These are phyloP conservation scores for Octodonta nipae DNA, from an alignment of 2,888 invertebrate genomes.

Conservation along the genomic window DNA sequence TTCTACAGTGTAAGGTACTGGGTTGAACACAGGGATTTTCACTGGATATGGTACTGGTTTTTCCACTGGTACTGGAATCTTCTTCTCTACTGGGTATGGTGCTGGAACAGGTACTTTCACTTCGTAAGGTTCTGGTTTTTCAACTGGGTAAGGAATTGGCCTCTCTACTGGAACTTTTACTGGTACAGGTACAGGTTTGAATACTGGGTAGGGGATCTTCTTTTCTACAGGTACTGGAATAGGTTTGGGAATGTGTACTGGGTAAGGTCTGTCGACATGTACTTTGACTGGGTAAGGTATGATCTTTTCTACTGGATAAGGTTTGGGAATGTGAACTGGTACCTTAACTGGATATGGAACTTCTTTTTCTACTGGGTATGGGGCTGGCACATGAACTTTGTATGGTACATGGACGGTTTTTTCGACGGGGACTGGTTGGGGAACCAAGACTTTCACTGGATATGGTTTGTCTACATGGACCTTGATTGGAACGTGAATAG, in stretches of 20 bases:
- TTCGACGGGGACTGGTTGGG: conserved; percentile 61
- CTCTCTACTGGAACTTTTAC: conserved; percentile 55
- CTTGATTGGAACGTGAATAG: conserved; percentile 57
- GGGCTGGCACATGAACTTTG: conserved; percentile 57
- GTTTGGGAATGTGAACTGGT: conserved; percentile 57
- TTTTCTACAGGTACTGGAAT: conserved; percentile 60
- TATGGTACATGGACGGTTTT: conserved; percentile 57
- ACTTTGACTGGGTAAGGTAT: conserved; percentile 60
- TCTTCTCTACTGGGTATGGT: conserved; percentile 55
- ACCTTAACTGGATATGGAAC: conserved; percentile 52
- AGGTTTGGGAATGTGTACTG: conserved; percentile 54
- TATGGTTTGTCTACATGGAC: conserved; percentile 49
- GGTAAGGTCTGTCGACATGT: conserved; percentile 53
- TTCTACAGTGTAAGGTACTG: conserved; percentile 44
- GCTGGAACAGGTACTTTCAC: conserved; percentile 62
- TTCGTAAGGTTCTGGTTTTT: conserved; percentile 61
- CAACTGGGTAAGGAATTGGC: conserved; percentile 61
- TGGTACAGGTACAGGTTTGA: conserved; percentile 56
- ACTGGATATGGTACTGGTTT: conserved; percentile 53
- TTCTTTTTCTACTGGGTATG: conserved; percentile 60
- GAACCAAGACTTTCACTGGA: conserved; percentile 62
- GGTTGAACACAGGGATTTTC: conserved; percentile 48
- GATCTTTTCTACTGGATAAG: conserved; percentile 61
- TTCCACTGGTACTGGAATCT: conserved; percentile 53
- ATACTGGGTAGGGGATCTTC: conserved; percentile 60